Evolutionary conservation across 2,888 invertebrate genomes (phyloP).

Genomic region (Chrysomela aeneicollis): DNA sequence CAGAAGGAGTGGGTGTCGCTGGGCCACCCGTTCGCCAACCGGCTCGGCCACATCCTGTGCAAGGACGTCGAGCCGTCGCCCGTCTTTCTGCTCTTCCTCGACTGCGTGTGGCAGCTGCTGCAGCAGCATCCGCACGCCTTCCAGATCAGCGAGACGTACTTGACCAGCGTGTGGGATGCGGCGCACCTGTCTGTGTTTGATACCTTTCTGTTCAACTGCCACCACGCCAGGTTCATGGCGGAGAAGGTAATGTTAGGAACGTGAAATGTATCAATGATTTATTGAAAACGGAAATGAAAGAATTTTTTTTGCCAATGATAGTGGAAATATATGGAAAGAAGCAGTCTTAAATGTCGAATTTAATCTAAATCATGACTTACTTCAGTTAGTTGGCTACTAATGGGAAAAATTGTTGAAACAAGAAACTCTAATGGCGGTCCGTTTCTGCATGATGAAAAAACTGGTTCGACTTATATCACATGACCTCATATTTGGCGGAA

Average conservation of each 20-base stretch:
- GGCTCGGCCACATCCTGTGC: conserved; percentile 74
- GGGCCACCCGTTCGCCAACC: conserved; percentile 77
- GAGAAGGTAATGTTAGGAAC: conserved; percentile 64
- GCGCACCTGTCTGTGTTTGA: conserved; percentile 89
- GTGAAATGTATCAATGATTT: too few species aligned
- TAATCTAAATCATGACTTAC: too few species aligned
- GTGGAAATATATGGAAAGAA: too few species aligned
- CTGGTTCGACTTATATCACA: too few species aligned
- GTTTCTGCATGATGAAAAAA: too few species aligned
- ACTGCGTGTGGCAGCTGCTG: conserved; percentile 91
- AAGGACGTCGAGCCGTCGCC: conserved; percentile 77
- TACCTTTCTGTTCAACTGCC: conserved; percentile 91
- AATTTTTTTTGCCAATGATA: too few species aligned
- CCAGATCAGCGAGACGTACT: conserved; percentile 91
- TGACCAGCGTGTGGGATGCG: conserved; percentile 92
- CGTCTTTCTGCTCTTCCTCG: conserved; percentile 88
- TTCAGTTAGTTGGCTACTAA: too few species aligned
- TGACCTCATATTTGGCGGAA: too few species aligned
- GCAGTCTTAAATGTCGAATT: too few species aligned
- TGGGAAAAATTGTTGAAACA: too few species aligned
- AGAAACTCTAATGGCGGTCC: too few species aligned
- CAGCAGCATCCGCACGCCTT: conserved; percentile 89
- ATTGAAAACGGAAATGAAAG: too few species aligned
- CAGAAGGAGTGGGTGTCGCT: conserved; percentile 96
- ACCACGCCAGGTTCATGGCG: conserved; percentile 77